phyloP scores from a whole-genome alignment of 2,888 invertebrate genomes.

The Plebejus anna region DNA sequence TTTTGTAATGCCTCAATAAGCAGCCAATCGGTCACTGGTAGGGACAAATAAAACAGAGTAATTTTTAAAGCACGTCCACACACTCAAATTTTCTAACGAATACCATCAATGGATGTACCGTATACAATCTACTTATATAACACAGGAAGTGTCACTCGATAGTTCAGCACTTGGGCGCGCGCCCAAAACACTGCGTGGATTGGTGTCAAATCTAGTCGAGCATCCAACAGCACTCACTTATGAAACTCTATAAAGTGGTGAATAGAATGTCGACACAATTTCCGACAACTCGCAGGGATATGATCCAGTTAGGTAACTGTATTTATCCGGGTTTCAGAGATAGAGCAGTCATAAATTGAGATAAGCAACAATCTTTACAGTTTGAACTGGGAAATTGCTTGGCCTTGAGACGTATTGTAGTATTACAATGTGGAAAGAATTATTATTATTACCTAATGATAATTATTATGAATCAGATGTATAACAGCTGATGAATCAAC shows the following conservation, averaged over 20 bases:
- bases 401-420: not conserved
- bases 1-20: too few relatives aligned
- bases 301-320: constrained; percentile 17
- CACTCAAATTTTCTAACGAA: not conserved
- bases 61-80: not conserved
- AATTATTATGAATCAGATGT: constrained; percentile 2
- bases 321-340: not conserved
- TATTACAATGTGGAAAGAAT: not conserved
- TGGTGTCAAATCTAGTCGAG: constrained; percentile 11
- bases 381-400: not conserved
- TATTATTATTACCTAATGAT: not conserved
- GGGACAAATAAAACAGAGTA: not conserved
- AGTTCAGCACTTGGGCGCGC: constrained; percentile 27
- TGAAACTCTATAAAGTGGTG: constrained; percentile 9
- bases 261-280: constrained; percentile 9
- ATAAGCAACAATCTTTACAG: not conserved
- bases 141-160: constrained; percentile 31
- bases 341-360: not conserved
- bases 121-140: constrained; percentile 25
- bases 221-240: not conserved
- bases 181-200: constrained; percentile 28
- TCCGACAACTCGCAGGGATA: not conserved
- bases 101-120: not conserved
- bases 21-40: too few relatives aligned
- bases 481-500: not conserved